These are phyloP conservation scores for Numenius arquata DNA, from an alignment of 2,113 vertebrate genomes.

Conservation along the genomic window DNA sequence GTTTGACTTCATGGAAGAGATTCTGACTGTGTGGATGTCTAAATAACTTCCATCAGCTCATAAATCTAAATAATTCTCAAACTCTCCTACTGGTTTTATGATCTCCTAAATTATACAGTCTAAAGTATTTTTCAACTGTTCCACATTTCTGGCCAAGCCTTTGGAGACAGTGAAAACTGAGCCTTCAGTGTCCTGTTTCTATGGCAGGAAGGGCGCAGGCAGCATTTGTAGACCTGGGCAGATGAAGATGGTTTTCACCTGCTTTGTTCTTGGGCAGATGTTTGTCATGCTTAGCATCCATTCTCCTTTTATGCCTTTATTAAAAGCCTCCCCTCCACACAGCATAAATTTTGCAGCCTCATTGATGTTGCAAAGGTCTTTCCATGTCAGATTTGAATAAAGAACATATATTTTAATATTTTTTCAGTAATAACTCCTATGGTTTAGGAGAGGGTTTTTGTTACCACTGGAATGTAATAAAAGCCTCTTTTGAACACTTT, in stretches of 20 bases:
- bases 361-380: not conserved
- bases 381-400: not conserved
- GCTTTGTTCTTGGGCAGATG: slow-evolving; percentile 30
- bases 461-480: not conserved
- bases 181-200: not conserved
- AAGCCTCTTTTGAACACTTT: not conserved
- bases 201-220: not conserved
- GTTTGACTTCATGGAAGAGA: slow-evolving; percentile 33
- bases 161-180: slow-evolving; percentile 28
- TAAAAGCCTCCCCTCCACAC: not conserved
- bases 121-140: slow-evolving; percentile 35
- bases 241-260: slow-evolving; percentile 15
- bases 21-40: not conserved
- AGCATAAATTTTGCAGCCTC: not conserved
- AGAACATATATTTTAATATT: not conserved
- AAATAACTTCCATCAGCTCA: slow-evolving; percentile 40
- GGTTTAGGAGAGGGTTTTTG: not conserved
- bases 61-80: slow-evolving; percentile 54
- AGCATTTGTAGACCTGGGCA: not conserved
- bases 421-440: not conserved
- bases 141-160: not conserved
- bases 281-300: not conserved
- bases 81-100: slow-evolving; percentile 49
- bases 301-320: not conserved
- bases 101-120: slow-evolving; percentile 14